These are phyloP conservation scores for Falco biarmicus DNA, from an alignment of 2,797 vertebrate species.

Conservation along the genomic window DNA sequence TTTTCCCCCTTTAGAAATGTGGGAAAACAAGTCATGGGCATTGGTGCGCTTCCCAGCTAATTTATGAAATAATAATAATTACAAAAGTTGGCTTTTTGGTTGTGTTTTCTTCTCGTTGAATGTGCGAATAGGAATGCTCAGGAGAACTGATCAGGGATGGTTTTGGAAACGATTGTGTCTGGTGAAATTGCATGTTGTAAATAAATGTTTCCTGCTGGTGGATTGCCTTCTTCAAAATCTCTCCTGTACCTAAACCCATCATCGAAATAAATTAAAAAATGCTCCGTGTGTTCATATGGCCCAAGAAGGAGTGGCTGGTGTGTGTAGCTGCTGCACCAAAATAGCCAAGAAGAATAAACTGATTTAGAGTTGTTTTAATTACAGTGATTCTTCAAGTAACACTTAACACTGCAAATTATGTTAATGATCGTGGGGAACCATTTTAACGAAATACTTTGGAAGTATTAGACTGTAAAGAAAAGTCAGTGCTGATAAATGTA, in stretches of 20 bases:
- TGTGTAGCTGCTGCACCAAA: not conserved
- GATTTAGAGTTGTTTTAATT: not conserved
- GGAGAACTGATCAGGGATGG: not conserved
- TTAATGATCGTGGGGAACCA: not conserved
- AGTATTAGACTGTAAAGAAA: not conserved
- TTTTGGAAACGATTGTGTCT: not conserved
- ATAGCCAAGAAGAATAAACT: not conserved
- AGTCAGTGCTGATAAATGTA: not conserved
- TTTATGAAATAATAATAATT: not conserved
- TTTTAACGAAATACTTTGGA: not conserved
- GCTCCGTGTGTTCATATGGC: not conserved
- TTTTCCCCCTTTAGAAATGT: not conserved
- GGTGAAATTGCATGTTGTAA: not conserved
- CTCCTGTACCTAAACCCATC: too few relatives aligned
- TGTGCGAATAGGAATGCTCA: not conserved
- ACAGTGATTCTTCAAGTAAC: not conserved
- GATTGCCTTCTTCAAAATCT: not conserved
- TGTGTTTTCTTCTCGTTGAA: not conserved
- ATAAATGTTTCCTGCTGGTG: not conserved
- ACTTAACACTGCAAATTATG: not conserved
- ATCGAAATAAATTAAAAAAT: not conserved
- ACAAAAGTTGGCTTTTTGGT: not conserved
- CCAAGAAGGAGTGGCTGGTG: accelerated
- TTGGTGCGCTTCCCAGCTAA: not conserved
- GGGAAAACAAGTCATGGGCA: not conserved